phyloP scores from a whole-genome alignment of 2,113 vertebrate species.

The Peromyscus californicus region DNA sequence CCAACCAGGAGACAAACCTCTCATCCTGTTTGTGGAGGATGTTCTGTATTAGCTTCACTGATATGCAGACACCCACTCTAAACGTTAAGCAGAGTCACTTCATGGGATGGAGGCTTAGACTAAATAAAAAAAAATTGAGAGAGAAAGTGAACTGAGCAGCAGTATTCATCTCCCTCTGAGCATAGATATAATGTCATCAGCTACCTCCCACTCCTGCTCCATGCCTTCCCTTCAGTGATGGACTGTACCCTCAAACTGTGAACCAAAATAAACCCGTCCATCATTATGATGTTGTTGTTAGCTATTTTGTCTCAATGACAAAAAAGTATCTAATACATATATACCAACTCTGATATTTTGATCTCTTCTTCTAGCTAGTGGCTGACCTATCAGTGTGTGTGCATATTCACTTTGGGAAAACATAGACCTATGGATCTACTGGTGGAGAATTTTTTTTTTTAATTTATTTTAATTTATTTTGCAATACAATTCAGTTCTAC shows the following conservation, averaged over 20 bases:
- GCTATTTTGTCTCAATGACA: neutral
- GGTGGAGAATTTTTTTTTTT: neutral
- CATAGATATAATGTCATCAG: neutral
- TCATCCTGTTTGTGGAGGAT: neutral
- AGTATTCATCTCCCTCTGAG: neutral
- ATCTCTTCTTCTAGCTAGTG: neutral
- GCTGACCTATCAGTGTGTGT: fast-evolving
- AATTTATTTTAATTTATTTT: too few relatives aligned
- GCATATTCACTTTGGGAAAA: neutral
- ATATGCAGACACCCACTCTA: neutral
- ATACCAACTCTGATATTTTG: neutral
- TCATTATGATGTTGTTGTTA: neutral
- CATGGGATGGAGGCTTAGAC: neutral
- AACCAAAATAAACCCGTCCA: too few relatives aligned
- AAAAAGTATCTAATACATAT: neutral
- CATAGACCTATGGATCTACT: neutral
- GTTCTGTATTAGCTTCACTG: neutral
- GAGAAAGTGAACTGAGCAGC: neutral
- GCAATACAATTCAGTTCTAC: too few relatives aligned
- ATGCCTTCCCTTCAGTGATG: neutral
- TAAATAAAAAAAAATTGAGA: neutral
- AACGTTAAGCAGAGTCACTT: neutral
- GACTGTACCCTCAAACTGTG: neutral
- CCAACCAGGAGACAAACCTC: neutral
- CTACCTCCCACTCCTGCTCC: neutral